Conservation (phyloP, 2,797 vertebrate genomes). For the Rachycentron canadum region DNA sequence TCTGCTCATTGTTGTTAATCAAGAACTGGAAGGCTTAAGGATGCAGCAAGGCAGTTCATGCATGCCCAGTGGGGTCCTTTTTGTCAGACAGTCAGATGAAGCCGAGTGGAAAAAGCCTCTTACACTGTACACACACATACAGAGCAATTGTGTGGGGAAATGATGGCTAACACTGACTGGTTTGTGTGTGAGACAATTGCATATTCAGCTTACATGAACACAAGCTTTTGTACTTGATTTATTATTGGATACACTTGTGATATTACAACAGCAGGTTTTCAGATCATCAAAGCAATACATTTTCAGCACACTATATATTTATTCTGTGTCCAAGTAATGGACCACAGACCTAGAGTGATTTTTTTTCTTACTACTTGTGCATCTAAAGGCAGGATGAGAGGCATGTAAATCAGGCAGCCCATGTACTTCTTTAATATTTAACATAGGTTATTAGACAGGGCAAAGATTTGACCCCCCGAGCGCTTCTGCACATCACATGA, state of each 20-base stretch:
- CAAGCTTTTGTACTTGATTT: slow-evolving; percentile 43
- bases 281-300: slow-evolving; percentile 61
- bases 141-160: slow-evolving; percentile 42
- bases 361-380: slow-evolving; percentile 66
- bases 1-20: slow-evolving; percentile 83
- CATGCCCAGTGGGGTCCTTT: slow-evolving; percentile 83
- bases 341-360: slow-evolving; percentile 73
- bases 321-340: slow-evolving; percentile 67
- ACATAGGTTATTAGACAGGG: slow-evolving; percentile 90
- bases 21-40: slow-evolving; percentile 82
- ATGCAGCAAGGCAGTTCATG: slow-evolving; percentile 81
- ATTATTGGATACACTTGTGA: slow-evolving; percentile 42
- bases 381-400: slow-evolving; percentile 83
- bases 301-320: slow-evolving; percentile 51
- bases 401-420: slow-evolving; percentile 87
- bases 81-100: slow-evolving; percentile 81
- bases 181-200: slow-evolving; percentile 50
- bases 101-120: slow-evolving; percentile 78
- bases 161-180: slow-evolving; percentile 44
- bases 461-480: slow-evolving; percentile 87
- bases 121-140: slow-evolving; percentile 32
- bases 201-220: slow-evolving; percentile 51
- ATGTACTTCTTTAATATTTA: slow-evolving; percentile 90
- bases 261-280: slow-evolving; percentile 41
- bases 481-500: slow-evolving; percentile 86